Conservation (phyloP, 2,797 vertebrate genomes). For the Brachyalestes nurse region DNA sequence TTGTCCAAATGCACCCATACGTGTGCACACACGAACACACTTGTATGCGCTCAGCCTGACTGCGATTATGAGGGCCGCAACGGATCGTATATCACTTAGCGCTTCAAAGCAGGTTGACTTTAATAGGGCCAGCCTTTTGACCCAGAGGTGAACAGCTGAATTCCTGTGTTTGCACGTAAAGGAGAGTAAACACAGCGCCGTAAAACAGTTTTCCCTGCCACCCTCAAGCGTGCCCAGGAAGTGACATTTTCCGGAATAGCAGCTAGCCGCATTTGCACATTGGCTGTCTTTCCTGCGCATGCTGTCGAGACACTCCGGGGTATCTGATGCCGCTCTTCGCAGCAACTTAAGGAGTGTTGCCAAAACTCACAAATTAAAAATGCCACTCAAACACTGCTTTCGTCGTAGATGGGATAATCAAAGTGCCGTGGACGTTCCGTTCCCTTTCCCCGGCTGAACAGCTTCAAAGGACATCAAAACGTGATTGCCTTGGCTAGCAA, state of each 20-base stretch:
- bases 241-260: not conserved
- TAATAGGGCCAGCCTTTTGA: slow-evolving; percentile 72
- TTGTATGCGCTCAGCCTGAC: slow-evolving; percentile 64
- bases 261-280: slow-evolving; percentile 7
- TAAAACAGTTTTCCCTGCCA: slow-evolving; percentile 37
- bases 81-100: slow-evolving; percentile 78
- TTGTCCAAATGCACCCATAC: slow-evolving; percentile 35
- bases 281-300: slow-evolving; percentile 1
- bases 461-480: slow-evolving; percentile 75
- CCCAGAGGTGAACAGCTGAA: slow-evolving; percentile 68
- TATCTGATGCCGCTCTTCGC: slow-evolving; percentile 38
- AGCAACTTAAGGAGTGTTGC: slow-evolving; percentile 26
- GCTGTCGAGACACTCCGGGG: slow-evolving; percentile 17
- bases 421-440: slow-evolving; percentile 56
- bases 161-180: slow-evolving; percentile 74
- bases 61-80: slow-evolving; percentile 65
- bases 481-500: slow-evolving; percentile 70
- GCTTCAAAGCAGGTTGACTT: slow-evolving; percentile 73
- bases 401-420: slow-evolving; percentile 38
- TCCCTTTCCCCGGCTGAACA: slow-evolving; percentile 71
- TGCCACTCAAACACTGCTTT: slow-evolving; percentile 36
- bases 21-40: slow-evolving; percentile 24
- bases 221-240: slow-evolving; percentile 8
- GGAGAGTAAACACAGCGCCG: slow-evolving; percentile 62
- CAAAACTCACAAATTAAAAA: slow-evolving; percentile 47